phyloP scores from a whole-genome alignment of 2,888 invertebrate species.

The Caenorhabditis sinica region DNA sequence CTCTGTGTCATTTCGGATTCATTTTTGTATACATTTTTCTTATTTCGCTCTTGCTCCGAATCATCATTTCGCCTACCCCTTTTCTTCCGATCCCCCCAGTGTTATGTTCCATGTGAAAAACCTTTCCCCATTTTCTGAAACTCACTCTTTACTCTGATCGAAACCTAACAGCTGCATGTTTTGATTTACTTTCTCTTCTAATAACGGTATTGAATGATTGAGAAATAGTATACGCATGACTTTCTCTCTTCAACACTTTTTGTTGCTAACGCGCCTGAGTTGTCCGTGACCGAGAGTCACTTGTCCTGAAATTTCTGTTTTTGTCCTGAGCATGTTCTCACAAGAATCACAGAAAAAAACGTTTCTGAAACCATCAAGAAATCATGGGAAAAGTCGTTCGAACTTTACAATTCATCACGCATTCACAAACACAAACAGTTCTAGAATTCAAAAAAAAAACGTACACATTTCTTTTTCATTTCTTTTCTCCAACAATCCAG shows the following conservation, averaged over 20 bases:
- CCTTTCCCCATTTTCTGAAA: slow-evolving; percentile 5
- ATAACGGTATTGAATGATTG: slow-evolving; percentile 1
- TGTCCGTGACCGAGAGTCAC: not conserved
- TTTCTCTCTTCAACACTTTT: slow-evolving; percentile 17
- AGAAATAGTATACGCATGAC: slow-evolving; percentile 4
- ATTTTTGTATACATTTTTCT: slow-evolving; percentile 26
- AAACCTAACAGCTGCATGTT: slow-evolving; percentile 20
- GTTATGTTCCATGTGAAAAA: slow-evolving; percentile 52
- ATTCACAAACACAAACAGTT: slow-evolving; percentile 37
- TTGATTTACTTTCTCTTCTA: not conserved
- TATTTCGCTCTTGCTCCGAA: slow-evolving; percentile 34
- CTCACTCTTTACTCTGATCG: not conserved
- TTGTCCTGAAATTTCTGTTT: slow-evolving; percentile 21
- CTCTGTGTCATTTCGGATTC: slow-evolving; percentile 50
- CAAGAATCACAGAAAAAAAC: slow-evolving; percentile 12
- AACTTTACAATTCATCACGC: slow-evolving; percentile 33
- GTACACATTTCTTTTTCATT: slow-evolving; percentile 32
- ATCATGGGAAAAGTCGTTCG: slow-evolving; percentile 38
- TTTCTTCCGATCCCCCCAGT: slow-evolving; percentile 47
- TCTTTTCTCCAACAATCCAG: slow-evolving; percentile 13
- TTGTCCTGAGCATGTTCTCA: slow-evolving; percentile 38
- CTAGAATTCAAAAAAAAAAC: slow-evolving; percentile 19
- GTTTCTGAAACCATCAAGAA: slow-evolving; percentile 13
- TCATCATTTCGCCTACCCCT: slow-evolving; percentile 31
- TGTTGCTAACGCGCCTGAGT: slow-evolving; percentile 15